phyloP scores from a whole-genome alignment of 1,140 invertebrate species.

The Micrasema longulum region DNA sequence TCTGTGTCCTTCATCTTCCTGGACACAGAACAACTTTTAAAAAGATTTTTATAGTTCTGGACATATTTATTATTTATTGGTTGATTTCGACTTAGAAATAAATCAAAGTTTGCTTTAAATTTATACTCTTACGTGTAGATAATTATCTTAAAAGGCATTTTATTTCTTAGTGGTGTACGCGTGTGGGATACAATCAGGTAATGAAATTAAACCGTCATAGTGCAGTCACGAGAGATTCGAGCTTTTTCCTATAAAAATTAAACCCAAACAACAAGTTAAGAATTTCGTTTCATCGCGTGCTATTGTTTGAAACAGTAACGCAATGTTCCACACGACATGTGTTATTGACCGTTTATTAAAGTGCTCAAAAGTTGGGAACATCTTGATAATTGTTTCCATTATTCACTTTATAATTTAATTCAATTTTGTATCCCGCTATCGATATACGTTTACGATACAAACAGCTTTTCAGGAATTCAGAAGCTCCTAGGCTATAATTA shows the following conservation, averaged over 20 bases:
- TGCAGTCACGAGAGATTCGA: constrained; percentile 11
- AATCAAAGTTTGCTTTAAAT: too few species aligned
- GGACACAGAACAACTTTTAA: too few species aligned
- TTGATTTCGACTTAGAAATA: too few species aligned
- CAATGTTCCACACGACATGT: constrained; percentile 12
- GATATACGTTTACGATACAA: constrained; percentile 31
- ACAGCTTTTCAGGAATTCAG: constrained; percentile 25
- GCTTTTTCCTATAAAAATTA: not conserved
- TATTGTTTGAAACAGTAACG: not conserved
- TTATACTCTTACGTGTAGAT: too few species aligned
- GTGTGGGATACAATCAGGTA: constrained; percentile 11
- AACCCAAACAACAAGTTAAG: constrained; percentile 10
- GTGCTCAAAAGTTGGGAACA: constrained; percentile 5
- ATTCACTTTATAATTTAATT: constrained; percentile 44
- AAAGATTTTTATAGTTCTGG: too few species aligned
- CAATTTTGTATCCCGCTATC: constrained; percentile 38
- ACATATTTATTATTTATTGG: too few species aligned
- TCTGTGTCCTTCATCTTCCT: too few species aligned
- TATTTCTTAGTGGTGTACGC: not conserved
- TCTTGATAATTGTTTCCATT: constrained; percentile 39
- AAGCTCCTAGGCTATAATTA: constrained; percentile 36
- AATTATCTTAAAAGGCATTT: too few species aligned
- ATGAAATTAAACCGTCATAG: constrained; percentile 11
- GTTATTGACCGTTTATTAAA: constrained; percentile 19
- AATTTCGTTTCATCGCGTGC: not conserved